Conservation (phyloP, 2,888 invertebrate species). For the Timandra comae region DNA sequence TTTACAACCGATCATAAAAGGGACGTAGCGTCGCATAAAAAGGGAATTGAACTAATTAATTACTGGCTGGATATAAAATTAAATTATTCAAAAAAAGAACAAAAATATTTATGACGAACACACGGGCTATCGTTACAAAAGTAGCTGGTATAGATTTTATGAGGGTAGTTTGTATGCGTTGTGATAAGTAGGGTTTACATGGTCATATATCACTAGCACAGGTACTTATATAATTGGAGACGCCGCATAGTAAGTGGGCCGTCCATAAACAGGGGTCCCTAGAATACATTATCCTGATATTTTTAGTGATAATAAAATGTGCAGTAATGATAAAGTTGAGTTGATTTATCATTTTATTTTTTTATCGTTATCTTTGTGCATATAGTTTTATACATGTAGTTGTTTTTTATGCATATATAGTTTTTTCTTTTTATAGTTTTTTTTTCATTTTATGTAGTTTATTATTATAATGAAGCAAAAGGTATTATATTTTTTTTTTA, state of each 20-base stretch:
- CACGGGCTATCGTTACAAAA: slow-evolving; percentile 7
- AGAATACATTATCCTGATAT: slow-evolving; percentile 28
- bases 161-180: slow-evolving; percentile 46
- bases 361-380: too few relatives aligned
- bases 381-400: too few relatives aligned
- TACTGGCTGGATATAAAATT: not conserved
- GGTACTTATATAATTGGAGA: slow-evolving; percentile 38
- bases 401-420: too few relatives aligned
- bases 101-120: slow-evolving; percentile 1
- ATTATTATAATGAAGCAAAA: too few relatives aligned
- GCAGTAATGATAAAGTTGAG: too few relatives aligned
- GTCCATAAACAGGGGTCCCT: slow-evolving; percentile 24
- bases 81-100: not conserved
- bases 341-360: too few relatives aligned
- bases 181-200: slow-evolving; percentile 62
- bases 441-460: too few relatives aligned
- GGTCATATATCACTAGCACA: slow-evolving; percentile 50
- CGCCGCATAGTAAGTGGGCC: slow-evolving; percentile 28
- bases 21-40: not conserved
- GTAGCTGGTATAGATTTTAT: slow-evolving; percentile 34
- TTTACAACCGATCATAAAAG: too few relatives aligned
- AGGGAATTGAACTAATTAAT: not conserved
- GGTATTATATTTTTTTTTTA: too few relatives aligned
- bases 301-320: not conserved
- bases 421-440: too few relatives aligned